Conservation (phyloP, 2,888 invertebrate genomes). For the Euplexia lucipara region DNA sequence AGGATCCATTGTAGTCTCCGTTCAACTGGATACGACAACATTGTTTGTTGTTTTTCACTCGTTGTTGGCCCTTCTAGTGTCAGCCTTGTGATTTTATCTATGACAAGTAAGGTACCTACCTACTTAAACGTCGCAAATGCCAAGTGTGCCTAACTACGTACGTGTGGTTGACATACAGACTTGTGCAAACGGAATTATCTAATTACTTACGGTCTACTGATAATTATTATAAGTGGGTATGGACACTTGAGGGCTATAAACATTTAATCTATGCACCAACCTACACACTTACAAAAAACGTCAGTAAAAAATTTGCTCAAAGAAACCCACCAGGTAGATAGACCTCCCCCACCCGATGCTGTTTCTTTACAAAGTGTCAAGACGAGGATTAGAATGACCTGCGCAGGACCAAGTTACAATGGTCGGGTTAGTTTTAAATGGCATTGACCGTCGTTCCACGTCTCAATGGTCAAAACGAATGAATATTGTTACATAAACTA, state of each 20-base stretch:
- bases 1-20: slow-evolving; percentile 36
- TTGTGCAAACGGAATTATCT: slow-evolving; percentile 20
- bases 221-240: slow-evolving; percentile 35
- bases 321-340: slow-evolving; percentile 62
- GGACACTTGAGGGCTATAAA: slow-evolving; percentile 29
- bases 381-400: slow-evolving; percentile 61
- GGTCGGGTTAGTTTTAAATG: slow-evolving; percentile 76
- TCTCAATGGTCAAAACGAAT: slow-evolving; percentile 64
- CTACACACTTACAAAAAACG: slow-evolving; percentile 49
- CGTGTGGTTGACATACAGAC: slow-evolving; percentile 35
- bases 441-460: slow-evolving; percentile 79
- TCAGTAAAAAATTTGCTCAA: slow-evolving; percentile 60
- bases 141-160: slow-evolving; percentile 14
- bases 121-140: slow-evolving; percentile 18
- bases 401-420: slow-evolving; percentile 59
- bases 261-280: slow-evolving; percentile 44
- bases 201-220: slow-evolving; percentile 7
- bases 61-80: slow-evolving; percentile 1
- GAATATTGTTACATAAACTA: slow-evolving; percentile 59
- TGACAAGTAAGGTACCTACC: slow-evolving; percentile 25
- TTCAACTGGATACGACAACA: slow-evolving; percentile 32
- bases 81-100: slow-evolving; percentile 33
- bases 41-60: slow-evolving; percentile 9
- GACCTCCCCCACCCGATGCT: slow-evolving; percentile 52
- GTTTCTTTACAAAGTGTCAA: slow-evolving; percentile 10